Percentiles rank a stretch among this genome's conserved stretches.
Evolutionary conservation across 2,888 invertebrate species (phyloP).

Genomic region (Azorinus chamasolen): DNA sequence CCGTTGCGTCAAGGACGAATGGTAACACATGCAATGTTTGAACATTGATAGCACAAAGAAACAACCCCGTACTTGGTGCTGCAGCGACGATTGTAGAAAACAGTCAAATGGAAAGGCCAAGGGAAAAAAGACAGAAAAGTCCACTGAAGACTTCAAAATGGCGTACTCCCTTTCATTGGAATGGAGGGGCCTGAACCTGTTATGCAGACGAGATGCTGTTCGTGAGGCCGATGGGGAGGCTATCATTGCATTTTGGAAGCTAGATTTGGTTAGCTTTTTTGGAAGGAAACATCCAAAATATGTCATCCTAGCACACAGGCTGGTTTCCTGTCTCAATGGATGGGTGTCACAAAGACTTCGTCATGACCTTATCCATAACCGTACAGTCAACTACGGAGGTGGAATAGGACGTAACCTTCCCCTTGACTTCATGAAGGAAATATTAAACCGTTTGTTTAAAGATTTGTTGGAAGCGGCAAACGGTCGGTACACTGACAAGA

Average conservation of each 20-base stretch:
- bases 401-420: constrained; percentile 58
- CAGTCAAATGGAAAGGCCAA: neutral
- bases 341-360: constrained; percentile 45
- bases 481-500: constrained; percentile 41
- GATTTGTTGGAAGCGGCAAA: constrained; percentile 34
- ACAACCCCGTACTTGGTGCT: constrained; percentile 47
- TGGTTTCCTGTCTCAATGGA: constrained; percentile 37
- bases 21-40: constrained; percentile 53
- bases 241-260: constrained; percentile 59
- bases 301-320: constrained; percentile 53
- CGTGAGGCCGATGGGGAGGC: constrained; percentile 65
- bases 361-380: constrained; percentile 39
- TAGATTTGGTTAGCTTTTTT: constrained; percentile 45
- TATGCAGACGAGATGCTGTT: constrained; percentile 62
- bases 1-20: constrained; percentile 42
- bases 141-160: constrained; percentile 14
- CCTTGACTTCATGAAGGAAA: constrained; percentile 61
- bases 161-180: constrained; percentile 37
- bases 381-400: constrained; percentile 59
- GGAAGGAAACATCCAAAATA: constrained; percentile 55
- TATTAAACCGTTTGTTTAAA: constrained; percentile 54
- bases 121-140: neutral
- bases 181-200: constrained; percentile 62
- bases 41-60: constrained; percentile 26
- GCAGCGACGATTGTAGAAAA: constrained; percentile 34